These are phyloP conservation scores for Tethya wilhelma DNA, from an alignment of 37 sponge, comb jelly and placozoan genomes.

Conservation along the genomic window DNA sequence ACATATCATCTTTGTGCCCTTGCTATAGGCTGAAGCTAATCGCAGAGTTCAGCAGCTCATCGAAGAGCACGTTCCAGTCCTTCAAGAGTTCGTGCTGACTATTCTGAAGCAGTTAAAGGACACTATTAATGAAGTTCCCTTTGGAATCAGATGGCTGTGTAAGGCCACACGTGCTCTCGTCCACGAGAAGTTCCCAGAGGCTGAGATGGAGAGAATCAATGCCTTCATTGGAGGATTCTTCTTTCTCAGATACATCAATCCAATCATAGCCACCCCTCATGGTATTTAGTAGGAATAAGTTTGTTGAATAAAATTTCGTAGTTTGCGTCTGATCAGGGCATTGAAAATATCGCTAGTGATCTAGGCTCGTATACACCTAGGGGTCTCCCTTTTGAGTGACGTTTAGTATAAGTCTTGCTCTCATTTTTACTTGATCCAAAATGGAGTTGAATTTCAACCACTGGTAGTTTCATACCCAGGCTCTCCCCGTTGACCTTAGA, in stretches of 20 bases:
- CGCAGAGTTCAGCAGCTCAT: conserved; percentile 60
- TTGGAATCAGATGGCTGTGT: conserved; percentile 94
- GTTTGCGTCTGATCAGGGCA: no score
- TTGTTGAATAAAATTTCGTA: no score
- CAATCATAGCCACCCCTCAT: conserved; percentile 84
- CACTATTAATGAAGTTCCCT: conserved; percentile 76
- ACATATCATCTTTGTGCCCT: no score
- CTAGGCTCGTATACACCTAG: no score
- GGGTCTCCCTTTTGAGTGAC: background rate
- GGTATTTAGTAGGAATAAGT: no score
- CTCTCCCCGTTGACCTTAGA: no score
- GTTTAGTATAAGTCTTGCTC: background rate
- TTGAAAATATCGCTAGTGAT: no score
- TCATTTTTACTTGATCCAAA: background rate
- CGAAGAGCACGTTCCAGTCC: conserved; percentile 38
- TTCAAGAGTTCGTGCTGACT: conserved; percentile 55
- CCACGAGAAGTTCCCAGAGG: conserved; percentile 88
- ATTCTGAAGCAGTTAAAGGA: conserved; percentile 60
- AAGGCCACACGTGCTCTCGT: conserved; percentile 80
- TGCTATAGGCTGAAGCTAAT: conserved; percentile 62
- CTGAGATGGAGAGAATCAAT: conserved; percentile 65
- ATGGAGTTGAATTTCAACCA: background rate
- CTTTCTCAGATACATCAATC: conserved; percentile 87
- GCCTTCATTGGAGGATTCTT: conserved; percentile 93
- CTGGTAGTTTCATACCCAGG: background rate